A percentile compares a stretch with the other conserved stretches of the same genome.
Evolutionary conservation across 2,797 vertebrate genomes (phyloP).

Genomic region (Perodicticus potto): DNA sequence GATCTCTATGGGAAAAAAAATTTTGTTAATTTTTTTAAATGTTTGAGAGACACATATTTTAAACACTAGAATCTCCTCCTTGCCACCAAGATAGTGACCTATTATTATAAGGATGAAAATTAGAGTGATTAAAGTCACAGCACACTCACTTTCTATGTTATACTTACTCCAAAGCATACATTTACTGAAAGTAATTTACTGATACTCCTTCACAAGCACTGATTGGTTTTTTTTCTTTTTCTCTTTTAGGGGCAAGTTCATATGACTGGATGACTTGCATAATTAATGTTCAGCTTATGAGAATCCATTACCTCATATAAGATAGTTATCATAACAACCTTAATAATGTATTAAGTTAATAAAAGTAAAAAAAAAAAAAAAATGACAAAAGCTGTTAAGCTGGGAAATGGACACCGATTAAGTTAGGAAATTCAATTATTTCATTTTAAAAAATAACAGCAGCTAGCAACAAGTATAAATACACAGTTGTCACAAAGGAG

Average conservation of each 20-base stretch:
- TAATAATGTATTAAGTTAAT: neutral
- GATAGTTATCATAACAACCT: slow-evolving; percentile 25
- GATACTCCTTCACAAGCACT: neutral
- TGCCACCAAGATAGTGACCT: neutral
- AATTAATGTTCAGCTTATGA: slow-evolving; percentile 55
- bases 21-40: neutral
- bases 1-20: neutral
- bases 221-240: neutral
- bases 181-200: neutral
- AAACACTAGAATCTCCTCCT: neutral
- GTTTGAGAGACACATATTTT: neutral
- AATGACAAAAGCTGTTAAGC: slow-evolving; percentile 38
- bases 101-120: neutral
- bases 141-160: neutral
- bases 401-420: slow-evolving; percentile 35
- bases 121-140: neutral
- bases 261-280: neutral
- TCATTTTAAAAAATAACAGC: neutral
- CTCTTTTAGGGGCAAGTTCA: neutral
- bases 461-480: slow-evolving; percentile 48
- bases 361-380: slow-evolving; percentile 57
- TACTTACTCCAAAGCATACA: neutral
- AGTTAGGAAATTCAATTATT: slow-evolving; percentile 13
- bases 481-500: slow-evolving; percentile 27
- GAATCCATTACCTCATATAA: neutral